These are phyloP conservation scores for Petrocephalus zakoni DNA, from an alignment of 2,113 vertebrate genomes.

Conservation along the genomic window DNA sequence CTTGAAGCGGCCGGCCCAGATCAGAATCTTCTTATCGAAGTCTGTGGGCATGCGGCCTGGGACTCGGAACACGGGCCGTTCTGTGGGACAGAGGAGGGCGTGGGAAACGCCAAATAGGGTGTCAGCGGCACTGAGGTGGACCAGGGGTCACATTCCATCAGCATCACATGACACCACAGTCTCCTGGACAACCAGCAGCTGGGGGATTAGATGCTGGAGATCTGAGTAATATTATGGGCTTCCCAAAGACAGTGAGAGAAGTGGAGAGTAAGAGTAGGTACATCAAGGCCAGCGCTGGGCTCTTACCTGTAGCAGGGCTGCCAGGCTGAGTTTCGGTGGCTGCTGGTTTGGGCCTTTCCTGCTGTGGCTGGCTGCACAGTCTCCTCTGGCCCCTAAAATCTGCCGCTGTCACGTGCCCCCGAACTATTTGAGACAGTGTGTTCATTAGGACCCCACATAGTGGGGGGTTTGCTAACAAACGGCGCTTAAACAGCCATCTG, in stretches of 20 bases:
- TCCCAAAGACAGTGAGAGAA: background rate
- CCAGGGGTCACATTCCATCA: background rate
- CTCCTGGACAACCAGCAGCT: background rate
- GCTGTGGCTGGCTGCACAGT: background rate
- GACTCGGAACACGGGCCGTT: background rate
- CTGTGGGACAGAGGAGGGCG: background rate
- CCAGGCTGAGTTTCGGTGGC: background rate
- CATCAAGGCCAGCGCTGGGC: background rate
- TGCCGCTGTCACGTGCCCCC: background rate
- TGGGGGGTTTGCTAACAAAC: background rate
- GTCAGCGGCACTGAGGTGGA: background rate
- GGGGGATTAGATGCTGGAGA: background rate
- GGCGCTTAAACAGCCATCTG: background rate
- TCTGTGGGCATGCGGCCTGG: background rate
- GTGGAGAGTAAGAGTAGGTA: background rate
- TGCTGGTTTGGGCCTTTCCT: background rate
- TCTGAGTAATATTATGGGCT: background rate
- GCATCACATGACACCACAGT: background rate
- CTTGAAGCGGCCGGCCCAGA: background rate
- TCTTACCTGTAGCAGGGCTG: background rate
- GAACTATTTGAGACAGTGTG: background rate
- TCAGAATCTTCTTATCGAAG: background rate
- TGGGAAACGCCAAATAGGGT: background rate
- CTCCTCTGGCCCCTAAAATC: background rate
- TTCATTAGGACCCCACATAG: background rate